These are phyloP conservation scores for Pyrrhosoma nymphula DNA, from an alignment of 2,888 invertebrate genomes.

Conservation along the genomic window DNA sequence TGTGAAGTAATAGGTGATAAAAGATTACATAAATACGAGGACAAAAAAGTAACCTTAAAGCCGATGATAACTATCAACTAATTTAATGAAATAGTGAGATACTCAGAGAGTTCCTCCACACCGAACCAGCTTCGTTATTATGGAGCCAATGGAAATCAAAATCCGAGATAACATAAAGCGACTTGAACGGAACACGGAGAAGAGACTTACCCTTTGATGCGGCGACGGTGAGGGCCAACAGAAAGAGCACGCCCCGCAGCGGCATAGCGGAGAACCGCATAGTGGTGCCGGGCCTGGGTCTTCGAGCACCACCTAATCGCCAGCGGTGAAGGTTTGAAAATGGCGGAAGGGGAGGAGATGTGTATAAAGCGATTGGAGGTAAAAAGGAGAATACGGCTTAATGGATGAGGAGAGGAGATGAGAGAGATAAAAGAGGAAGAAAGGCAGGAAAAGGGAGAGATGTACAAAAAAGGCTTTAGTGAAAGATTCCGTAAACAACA, in stretches of 20 bases:
- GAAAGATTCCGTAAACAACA: background rate
- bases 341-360: background rate
- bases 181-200: background rate
- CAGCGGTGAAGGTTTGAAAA: background rate
- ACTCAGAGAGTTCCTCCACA: background rate
- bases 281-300: slow-evolving; percentile 31
- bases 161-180: background rate
- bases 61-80: too few species aligned
- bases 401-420: background rate
- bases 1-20: too few species aligned
- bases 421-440: background rate
- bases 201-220: slow-evolving; percentile 42
- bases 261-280: slow-evolving; percentile 49
- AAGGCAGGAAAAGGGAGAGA: background rate
- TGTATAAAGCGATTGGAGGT: background rate
- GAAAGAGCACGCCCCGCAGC: slow-evolving; percentile 29
- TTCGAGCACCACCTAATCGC: slow-evolving; percentile 46
- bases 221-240: slow-evolving; percentile 32
- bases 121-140: background rate
- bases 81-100: background rate
- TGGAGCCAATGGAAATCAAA: background rate
- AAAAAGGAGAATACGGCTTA: too few species aligned
- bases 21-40: too few species aligned
- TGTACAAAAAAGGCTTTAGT: slow-evolving; percentile 2
- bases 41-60: too few species aligned